Conservation (phyloP, 2,797 vertebrate species). For the Rhinella marina region DNA sequence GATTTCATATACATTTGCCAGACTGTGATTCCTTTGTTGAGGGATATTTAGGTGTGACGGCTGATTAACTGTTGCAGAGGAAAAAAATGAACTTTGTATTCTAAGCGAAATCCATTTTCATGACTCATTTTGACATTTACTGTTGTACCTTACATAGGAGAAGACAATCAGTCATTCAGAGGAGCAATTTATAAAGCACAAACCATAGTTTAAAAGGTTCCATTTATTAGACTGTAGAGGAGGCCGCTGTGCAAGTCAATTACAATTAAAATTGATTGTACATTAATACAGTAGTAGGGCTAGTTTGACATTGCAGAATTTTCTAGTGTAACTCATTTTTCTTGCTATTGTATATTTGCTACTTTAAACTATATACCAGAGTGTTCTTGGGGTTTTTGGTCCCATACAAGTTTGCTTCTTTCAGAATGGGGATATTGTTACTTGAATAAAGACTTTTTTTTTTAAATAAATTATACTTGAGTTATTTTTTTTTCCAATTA, state of each 20-base stretch:
- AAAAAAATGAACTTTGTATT: slow-evolving; percentile 50
- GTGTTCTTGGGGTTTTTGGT: slow-evolving; percentile 2
- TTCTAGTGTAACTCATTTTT: background rate
- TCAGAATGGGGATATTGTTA: background rate
- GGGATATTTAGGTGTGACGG: slow-evolving; percentile 44
- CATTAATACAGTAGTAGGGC: background rate
- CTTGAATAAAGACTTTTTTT: slow-evolving; percentile 30
- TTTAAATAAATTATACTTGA: background rate
- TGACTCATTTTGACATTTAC: slow-evolving; percentile 47
- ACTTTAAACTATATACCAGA: background rate
- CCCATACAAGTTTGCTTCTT: background rate
- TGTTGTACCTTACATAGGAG: slow-evolving; percentile 4
- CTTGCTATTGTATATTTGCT: background rate
- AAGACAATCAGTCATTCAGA: slow-evolving; percentile 29
- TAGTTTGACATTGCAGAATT: background rate
- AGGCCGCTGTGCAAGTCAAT: background rate
- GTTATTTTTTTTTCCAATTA: background rate
- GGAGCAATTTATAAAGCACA: slow-evolving; percentile 17
- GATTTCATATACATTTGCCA: background rate
- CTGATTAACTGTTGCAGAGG: slow-evolving; percentile 34
- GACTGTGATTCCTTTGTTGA: slow-evolving; percentile 5
- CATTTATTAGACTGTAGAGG: background rate
- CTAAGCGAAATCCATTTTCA: slow-evolving; percentile 44
- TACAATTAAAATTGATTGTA: slow-evolving; percentile 15
- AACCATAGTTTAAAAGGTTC: slow-evolving; percentile 6